A percentile compares a stretch with the other conserved stretches of the same genome.
phyloP scores from a whole-genome alignment of 2,888 invertebrate species.

The Azorinus chamasolen region DNA sequence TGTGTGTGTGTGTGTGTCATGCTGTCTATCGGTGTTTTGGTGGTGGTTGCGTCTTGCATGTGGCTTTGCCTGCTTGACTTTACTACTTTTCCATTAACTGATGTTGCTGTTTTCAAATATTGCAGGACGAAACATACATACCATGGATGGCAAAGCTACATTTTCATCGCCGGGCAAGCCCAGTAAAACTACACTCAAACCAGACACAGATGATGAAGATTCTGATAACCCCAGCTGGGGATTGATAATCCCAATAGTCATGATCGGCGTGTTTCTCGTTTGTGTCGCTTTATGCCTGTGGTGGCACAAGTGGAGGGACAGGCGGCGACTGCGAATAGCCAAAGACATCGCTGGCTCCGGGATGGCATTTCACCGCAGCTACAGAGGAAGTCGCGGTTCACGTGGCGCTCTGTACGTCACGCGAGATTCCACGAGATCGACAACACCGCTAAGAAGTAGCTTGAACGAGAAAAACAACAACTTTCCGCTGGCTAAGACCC shows the following conservation, averaged over 20 bases:
- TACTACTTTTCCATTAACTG: too few relatives aligned
- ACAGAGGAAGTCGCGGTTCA: conserved; percentile 41
- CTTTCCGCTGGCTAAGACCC: conserved; percentile 25
- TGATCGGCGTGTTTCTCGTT: conserved; percentile 70
- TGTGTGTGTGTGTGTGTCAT: too few relatives aligned
- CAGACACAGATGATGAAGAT: not conserved
- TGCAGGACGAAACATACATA: too few relatives aligned
- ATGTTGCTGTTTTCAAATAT: too few relatives aligned
- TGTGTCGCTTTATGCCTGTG: conserved; percentile 70
- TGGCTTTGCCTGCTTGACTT: too few relatives aligned
- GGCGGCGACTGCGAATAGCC: conserved; percentile 40
- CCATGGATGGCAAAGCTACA: too few relatives aligned
- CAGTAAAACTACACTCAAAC: not conserved
- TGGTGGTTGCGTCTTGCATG: too few relatives aligned
- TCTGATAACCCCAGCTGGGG: conserved; percentile 68
- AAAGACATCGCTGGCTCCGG: conserved; percentile 37
- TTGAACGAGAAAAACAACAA: conserved; percentile 44
- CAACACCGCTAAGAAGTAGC: conserved; percentile 65
- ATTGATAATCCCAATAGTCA: conserved; percentile 68
- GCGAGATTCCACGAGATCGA: conserved; percentile 71
- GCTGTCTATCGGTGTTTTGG: too few relatives aligned
- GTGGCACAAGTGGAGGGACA: conserved; percentile 73
- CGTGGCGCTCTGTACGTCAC: conserved; percentile 57
- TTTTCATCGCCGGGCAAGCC: too few relatives aligned
- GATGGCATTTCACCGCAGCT: conserved; percentile 58